A percentile compares a stretch with the other conserved stretches of the same genome.
These are phyloP conservation scores for Spisula subtruncata DNA, from an alignment of 2,888 invertebrate species.

Conservation along the genomic window DNA sequence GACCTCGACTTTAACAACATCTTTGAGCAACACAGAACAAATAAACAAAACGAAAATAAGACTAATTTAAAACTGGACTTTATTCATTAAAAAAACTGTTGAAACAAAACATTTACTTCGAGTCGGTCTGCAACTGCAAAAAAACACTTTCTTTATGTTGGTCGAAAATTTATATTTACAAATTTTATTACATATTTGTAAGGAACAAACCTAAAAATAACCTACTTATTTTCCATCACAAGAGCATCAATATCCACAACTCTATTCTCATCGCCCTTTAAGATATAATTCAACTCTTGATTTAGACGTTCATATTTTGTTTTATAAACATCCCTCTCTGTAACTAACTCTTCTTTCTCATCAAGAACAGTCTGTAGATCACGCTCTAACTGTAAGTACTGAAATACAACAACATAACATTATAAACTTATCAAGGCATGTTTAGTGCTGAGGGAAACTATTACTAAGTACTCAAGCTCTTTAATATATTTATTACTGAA, in stretches of 20 bases:
- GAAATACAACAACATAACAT: slow-evolving; percentile 48
- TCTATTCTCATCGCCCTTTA: slow-evolving; percentile 89
- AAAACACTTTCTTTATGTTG: too few relatives aligned
- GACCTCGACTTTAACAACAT: too few relatives aligned
- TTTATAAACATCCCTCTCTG: slow-evolving; percentile 94
- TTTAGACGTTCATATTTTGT: slow-evolving; percentile 94
- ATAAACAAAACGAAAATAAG: too few relatives aligned
- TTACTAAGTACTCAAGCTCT: too few relatives aligned
- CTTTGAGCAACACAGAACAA: too few relatives aligned
- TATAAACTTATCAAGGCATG: background rate
- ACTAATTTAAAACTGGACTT: too few relatives aligned
- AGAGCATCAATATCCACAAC: slow-evolving; percentile 94
- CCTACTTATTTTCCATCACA: slow-evolving; percentile 93
- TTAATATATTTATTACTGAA: too few relatives aligned
- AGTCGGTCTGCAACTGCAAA: too few relatives aligned
- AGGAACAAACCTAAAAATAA: background rate
- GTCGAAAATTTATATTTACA: too few relatives aligned
- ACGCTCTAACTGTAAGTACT: slow-evolving; percentile 92
- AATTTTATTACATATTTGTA: background rate
- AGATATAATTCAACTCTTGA: slow-evolving; percentile 92
- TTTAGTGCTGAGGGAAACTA: background rate
- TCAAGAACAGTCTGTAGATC: slow-evolving; percentile 94
- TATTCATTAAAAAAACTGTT: too few relatives aligned
- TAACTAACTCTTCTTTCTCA: slow-evolving; percentile 94
- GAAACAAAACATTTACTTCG: too few relatives aligned